These are phyloP conservation scores for Ascaphus truei DNA, from an alignment of 2,113 vertebrate species.

Conservation along the genomic window DNA sequence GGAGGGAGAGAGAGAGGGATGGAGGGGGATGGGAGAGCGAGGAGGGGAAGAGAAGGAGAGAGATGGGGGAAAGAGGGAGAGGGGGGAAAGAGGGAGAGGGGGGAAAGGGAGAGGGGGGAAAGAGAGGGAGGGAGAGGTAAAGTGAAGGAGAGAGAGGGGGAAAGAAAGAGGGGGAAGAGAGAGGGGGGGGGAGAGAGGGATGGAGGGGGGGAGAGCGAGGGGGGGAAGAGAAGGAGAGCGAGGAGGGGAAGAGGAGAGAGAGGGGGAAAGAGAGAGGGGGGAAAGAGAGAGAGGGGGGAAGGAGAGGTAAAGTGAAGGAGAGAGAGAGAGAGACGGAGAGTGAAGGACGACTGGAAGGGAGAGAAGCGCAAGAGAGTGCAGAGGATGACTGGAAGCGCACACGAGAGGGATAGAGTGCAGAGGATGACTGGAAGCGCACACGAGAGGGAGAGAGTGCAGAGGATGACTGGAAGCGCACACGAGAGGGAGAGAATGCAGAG, in stretches of 20 bases:
- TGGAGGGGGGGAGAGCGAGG: neutral
- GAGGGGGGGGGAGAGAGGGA: neutral
- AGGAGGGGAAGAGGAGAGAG: neutral
- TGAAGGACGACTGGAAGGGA: conserved; percentile 20
- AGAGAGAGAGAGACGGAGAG: neutral
- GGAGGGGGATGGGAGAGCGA: no score
- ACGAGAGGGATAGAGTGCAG: neutral
- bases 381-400: conserved; percentile 37
- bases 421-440: no score
- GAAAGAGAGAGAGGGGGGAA: neutral
- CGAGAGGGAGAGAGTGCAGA: no score
- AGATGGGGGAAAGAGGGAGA: no score
- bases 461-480: no score
- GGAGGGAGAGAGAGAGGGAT: conserved; percentile 3
- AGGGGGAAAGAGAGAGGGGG: neutral
- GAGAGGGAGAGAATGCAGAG: no score
- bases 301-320: neutral
- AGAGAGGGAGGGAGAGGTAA: no score
- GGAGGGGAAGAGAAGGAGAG: no score
- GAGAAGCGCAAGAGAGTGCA: neutral
- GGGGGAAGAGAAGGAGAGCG: neutral
- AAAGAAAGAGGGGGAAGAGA: neutral
- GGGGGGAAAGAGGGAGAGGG: no score
- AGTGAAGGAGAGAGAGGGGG: no score
- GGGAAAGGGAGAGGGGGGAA: no score